Evolutionary conservation across 2,888 invertebrate genomes (phyloP), one percentile per base, ranked within the genome.

Genomic region (Drosophila peninsularis): DNA sequence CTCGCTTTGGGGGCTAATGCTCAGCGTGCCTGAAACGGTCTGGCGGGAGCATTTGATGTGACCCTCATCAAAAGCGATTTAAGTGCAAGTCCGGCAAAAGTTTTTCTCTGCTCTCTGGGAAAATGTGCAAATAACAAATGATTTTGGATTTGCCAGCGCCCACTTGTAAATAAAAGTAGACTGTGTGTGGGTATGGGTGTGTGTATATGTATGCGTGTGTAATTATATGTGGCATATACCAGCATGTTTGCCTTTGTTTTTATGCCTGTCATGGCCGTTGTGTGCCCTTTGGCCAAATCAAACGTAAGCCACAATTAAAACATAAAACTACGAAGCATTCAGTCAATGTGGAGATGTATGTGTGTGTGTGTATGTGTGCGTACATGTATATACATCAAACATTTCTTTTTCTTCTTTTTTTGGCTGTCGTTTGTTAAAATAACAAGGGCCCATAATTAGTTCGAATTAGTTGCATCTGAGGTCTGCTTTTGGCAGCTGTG

Each of bases 301-400:
- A 82, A 82, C 82, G 82, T 81, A 87, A 87, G 87, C 87, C 87
- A 87, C 82, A 82, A 82, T 82, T 82, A 87, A 82, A 82, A 81
- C 87, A 87, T 82, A 78, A 82, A 82, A 84, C 82, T 84, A 66
- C 70, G 67, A 62, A 62, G 53, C 65, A 63, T 73, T 72, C 41
- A 52, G 53, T 64, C 65, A 50, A 30, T 17, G 47, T 47, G 13
- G 17, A 27, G 42, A 11, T 52, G 36, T 54, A 9, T 47, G 7
- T 44, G 0, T 30, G 4, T 34, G 9, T 47, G 6, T 55, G 24
- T 47, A 42, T 55, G 27, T 53, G 44, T 44, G 53, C 32, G 14
- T 42, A 3, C 34, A 34, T 62, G 41, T 63, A 45, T 69, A 24
- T 67, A 83, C 68, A 83, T 86, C 78, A 82, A 83, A 86, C 72